Conservation (phyloP, 2,113 vertebrate genomes). For the Shinisaurus crocodilurus region DNA sequence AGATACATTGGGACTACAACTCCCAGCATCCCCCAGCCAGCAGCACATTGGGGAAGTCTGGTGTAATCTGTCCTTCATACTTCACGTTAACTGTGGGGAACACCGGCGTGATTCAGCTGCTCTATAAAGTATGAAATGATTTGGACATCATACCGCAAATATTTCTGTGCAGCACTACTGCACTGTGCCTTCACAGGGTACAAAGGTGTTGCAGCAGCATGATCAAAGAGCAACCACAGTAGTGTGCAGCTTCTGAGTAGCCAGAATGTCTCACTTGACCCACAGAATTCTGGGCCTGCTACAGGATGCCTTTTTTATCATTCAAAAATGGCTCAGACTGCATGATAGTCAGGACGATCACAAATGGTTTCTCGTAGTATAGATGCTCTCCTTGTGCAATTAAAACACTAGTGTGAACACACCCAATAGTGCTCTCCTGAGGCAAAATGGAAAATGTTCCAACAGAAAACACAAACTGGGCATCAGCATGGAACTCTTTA, state of each 20-base stretch:
- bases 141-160: not conserved
- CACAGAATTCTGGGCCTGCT: not conserved
- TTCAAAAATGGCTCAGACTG: not conserved
- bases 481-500: not conserved
- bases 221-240: not conserved
- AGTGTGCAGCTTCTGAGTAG: not conserved
- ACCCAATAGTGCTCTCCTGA: not conserved
- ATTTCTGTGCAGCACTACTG: not conserved
- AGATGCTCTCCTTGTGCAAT: not conserved
- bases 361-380: not conserved
- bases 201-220: not conserved
- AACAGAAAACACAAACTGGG: not conserved
- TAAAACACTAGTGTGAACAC: not conserved
- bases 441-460: conserved; percentile 22
- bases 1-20: too few species aligned
- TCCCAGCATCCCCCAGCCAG: too few species aligned
- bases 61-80: not conserved
- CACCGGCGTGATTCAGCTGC: not conserved
- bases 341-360: too few species aligned
- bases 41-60: too few species aligned
- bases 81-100: not conserved
- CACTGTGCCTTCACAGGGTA: not conserved
- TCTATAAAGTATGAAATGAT: not conserved
- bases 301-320: not conserved
- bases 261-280: not conserved